phyloP scores from a whole-genome alignment of 2,797 vertebrate species.

The Microtus agrestis region DNA sequence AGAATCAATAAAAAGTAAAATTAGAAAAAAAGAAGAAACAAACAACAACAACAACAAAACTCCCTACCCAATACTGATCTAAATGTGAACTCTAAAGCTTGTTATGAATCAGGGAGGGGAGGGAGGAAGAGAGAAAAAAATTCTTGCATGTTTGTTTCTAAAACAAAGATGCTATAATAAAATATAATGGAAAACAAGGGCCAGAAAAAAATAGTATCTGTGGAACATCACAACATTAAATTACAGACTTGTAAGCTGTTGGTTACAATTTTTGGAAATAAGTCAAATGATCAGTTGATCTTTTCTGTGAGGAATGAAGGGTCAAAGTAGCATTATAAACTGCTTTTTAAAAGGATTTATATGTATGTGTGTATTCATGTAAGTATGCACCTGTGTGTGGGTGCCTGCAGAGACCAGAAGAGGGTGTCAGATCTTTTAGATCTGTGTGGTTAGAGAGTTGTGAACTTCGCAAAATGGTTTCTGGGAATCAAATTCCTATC shows the following conservation, averaged over 20 bases:
- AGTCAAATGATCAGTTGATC: not conserved
- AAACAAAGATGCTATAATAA: conserved; percentile 28
- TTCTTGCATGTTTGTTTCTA: conserved; percentile 40
- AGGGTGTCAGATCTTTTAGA: not conserved
- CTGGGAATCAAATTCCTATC: not conserved
- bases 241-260: not conserved
- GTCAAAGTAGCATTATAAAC: not conserved
- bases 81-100: not conserved
- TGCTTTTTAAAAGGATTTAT: not conserved
- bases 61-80: not conserved
- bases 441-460: not conserved
- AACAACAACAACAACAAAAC: not conserved
- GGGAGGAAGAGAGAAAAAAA: not conserved
- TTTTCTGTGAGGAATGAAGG: not conserved
- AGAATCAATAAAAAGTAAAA: not conserved
- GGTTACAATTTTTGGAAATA: not conserved
- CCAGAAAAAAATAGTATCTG: conserved; percentile 7
- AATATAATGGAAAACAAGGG: not conserved
- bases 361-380: not conserved
- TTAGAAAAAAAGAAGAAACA: not conserved
- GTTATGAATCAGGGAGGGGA: not conserved
- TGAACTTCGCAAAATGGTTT: not conserved
- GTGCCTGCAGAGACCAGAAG: not conserved
- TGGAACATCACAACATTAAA: conserved; percentile 18
- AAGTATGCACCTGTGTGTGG: not conserved